These are phyloP conservation scores for Paramormyrops hopkinsi DNA, from an alignment of 2,797 vertebrate genomes.

Conservation along the genomic window DNA sequence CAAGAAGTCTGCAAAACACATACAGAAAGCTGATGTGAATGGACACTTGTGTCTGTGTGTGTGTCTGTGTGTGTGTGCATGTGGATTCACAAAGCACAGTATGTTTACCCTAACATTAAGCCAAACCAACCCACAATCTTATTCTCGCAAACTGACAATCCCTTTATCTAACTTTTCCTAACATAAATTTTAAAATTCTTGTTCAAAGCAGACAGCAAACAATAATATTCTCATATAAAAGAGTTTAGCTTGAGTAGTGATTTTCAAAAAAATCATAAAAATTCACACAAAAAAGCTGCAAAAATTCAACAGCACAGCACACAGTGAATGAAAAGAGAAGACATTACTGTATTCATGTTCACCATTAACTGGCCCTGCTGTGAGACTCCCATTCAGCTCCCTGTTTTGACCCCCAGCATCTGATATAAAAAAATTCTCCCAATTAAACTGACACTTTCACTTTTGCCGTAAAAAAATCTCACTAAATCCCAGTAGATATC, in stretches of 20 bases:
- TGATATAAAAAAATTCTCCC: not conserved
- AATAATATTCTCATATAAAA: slow-evolving; percentile 21
- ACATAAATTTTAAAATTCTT: not conserved
- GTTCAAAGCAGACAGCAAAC: not conserved
- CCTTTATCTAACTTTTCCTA: slow-evolving; percentile 43
- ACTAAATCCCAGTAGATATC: not conserved
- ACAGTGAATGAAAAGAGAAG: not conserved
- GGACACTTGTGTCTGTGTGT: not conserved
- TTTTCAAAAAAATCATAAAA: slow-evolving; percentile 23
- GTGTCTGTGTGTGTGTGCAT: not conserved
- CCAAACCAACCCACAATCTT: not conserved
- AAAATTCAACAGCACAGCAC: not conserved
- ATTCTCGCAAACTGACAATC: slow-evolving; percentile 16
- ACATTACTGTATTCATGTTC: not conserved
- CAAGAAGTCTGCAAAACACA: not conserved
- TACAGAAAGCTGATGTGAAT: not conserved
- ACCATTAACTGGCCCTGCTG: not conserved
- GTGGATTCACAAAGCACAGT: not conserved
- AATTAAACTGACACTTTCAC: not conserved
- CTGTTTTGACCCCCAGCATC: not conserved
- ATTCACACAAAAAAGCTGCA: slow-evolving; percentile 46
- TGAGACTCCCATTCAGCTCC: not conserved
- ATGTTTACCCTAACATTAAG: not conserved
- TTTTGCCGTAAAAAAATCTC: too few relatives aligned
- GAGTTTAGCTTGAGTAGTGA: not conserved